Conservation (phyloP, 2,888 invertebrate genomes). For the Steinernema scapterisci region DNA sequence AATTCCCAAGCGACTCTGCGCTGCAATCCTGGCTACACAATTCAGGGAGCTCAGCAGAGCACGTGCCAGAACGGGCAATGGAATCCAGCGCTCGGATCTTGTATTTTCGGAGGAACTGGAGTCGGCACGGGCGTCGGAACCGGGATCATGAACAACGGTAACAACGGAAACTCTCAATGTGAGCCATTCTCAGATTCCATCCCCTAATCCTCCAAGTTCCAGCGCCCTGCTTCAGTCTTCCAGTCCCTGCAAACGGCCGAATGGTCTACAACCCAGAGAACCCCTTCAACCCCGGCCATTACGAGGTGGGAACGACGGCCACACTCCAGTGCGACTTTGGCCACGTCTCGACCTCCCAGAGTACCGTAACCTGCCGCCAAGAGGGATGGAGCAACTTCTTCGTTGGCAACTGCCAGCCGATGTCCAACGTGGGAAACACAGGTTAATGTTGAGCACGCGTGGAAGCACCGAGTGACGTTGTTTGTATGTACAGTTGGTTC, state of each 20-base stretch:
- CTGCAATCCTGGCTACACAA: constrained; percentile 47
- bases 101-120: not conserved
- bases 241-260: constrained; percentile 36
- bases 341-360: not conserved
- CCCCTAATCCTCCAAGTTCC: not conserved
- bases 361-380: not conserved
- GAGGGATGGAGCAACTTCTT: not conserved
- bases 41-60: not conserved
- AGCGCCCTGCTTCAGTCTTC: constrained; percentile 35
- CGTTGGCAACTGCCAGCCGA: constrained; percentile 12
- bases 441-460: not conserved
- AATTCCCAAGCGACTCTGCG: constrained; percentile 51
- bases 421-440: not conserved
- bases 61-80: not conserved
- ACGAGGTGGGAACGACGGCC: constrained; percentile 39
- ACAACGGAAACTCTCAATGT: not conserved
- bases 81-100: not conserved
- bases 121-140: not conserved
- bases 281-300: not conserved
- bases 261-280: constrained; percentile 37
- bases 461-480: constrained; percentile 1
- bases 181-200: not conserved
- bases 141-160: not conserved
- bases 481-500: constrained; percentile 13
- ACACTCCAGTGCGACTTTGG: constrained; percentile 37